A percentile compares a stretch with the other conserved stretches of the same genome.
Conservation (phyloP, 2,797 vertebrate genomes). For the Poeciliopsis infans region DNA sequence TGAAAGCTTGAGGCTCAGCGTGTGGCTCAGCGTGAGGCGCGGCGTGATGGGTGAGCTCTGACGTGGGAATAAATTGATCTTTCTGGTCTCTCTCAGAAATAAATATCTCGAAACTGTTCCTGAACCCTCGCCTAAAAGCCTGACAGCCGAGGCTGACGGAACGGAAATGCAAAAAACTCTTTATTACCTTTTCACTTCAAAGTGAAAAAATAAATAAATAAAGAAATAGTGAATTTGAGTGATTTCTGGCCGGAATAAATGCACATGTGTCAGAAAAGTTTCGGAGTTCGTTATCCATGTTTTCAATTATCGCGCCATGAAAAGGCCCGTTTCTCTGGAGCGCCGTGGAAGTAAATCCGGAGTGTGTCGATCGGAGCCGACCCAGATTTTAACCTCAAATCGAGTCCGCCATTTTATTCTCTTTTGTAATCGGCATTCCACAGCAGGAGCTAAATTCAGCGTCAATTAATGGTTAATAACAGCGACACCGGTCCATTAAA, state of each 20-base stretch:
- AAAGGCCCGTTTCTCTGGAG: not conserved
- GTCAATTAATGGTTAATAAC: not conserved
- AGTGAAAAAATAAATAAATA: not conserved
- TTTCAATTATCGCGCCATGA: not conserved
- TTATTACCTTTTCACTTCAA: slow-evolving; percentile 23
- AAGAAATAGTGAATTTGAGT: not conserved
- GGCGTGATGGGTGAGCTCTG: slow-evolving; percentile 54
- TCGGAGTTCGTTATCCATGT: not conserved
- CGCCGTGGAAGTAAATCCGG: not conserved
- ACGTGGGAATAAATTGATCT: slow-evolving; percentile 62
- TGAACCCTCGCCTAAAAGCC: slow-evolving; percentile 47
- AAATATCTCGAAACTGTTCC: slow-evolving; percentile 49
- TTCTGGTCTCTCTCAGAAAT: slow-evolving; percentile 42
- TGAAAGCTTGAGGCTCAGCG: slow-evolving; percentile 24
- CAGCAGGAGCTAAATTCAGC: not conserved
- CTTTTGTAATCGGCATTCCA: not conserved
- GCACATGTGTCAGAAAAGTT: not conserved
- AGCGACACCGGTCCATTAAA: not conserved
- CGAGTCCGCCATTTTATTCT: not conserved
- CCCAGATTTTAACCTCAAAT: not conserved
- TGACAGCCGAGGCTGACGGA: slow-evolving; percentile 54
- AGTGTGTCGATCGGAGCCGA: not conserved
- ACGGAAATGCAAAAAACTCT: slow-evolving; percentile 48
- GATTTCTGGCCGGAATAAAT: slow-evolving; percentile 8
- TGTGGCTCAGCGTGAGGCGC: slow-evolving; percentile 43